Base-by-base conservation (phyloP, 2,113 vertebrate genomes). In the Pholis gunnellus region DNA sequence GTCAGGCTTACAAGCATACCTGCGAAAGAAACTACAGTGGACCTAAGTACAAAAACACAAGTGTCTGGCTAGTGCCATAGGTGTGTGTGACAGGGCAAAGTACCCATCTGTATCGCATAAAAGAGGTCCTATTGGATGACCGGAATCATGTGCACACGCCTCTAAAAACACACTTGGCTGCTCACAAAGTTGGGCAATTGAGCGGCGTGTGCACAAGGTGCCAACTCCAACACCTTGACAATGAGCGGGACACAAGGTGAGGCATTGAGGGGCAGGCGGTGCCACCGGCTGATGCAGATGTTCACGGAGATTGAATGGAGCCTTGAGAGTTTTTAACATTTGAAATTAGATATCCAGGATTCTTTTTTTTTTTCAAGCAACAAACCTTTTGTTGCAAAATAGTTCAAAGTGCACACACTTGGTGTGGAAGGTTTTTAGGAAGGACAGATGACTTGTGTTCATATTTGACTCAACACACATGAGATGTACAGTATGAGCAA, bases 211-310 rank as follows among this genome's bases (percentile, higher is more conserved):
- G 82, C 65, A 82, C 81, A 81, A 88, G 92, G 88, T 88, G 91
- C 77, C 66, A 81, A 78, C 78, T 89, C 75, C 65, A 44, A 88
- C 90, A 92, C 91, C 88, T 93, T 9, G 59, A 94, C 88, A 93
- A 94, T 89, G 48, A 82, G 27, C 74, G 38, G 14, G 59, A 57
- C 83, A 88, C 83, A 88, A 85, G 70, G 79, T 67, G 69, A 54
- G 9, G 77, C 69, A 89, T 60, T 92, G 76, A 93, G 71, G 25
- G 59, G 18, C 75, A 40, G 65, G 36, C 68, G 13, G 56, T 11
- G 59, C 22, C 46, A 50, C 44, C 29, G 34, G 67, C 48, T 78
- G 44, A 50, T 72, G 67, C 78, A 90, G 66, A 88, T 80, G 79
- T 79, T 84, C 52, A 44, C 22, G 22, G 34, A 71, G 42, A 63